A percentile compares a stretch with the other conserved stretches of the same genome.
phyloP scores from a whole-genome alignment of 2,888 invertebrate species.

The Lamellibrachia columna region DNA sequence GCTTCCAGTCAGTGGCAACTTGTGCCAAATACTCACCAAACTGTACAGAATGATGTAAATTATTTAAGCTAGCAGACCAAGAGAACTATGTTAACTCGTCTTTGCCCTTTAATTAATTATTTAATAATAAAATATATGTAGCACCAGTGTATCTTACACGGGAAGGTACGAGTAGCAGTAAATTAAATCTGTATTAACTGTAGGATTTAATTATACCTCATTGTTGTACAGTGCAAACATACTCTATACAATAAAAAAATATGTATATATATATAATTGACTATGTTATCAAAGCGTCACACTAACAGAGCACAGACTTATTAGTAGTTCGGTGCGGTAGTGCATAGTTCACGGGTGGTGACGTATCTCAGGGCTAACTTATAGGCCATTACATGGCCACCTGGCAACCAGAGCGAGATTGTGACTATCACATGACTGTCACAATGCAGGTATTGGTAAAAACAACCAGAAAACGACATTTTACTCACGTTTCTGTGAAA shows the following conservation, averaged over 20 bases:
- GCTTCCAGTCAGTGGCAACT: background rate
- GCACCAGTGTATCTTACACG: background rate
- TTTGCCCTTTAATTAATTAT: background rate
- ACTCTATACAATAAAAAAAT: background rate
- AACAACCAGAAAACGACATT: background rate
- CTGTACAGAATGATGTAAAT: background rate
- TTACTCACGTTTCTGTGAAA: conserved; percentile 3
- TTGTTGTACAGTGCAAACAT: background rate
- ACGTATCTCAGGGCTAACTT: background rate
- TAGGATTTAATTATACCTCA: background rate
- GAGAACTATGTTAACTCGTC: background rate
- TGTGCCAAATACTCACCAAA: background rate
- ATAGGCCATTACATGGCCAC: background rate
- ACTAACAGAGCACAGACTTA: background rate
- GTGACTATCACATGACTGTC: background rate
- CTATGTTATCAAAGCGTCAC: conserved; percentile 7
- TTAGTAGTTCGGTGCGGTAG: background rate
- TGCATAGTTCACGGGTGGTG: background rate
- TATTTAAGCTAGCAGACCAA: background rate
- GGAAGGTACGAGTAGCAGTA: background rate
- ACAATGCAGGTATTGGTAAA: background rate
- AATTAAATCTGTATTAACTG: background rate
- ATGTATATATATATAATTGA: background rate
- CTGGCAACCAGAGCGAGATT: background rate
- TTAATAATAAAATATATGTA: background rate